Conservation (phyloP, 30 jellyfish, hydroid and myxozoan species). For the Mastigias papua region DNA sequence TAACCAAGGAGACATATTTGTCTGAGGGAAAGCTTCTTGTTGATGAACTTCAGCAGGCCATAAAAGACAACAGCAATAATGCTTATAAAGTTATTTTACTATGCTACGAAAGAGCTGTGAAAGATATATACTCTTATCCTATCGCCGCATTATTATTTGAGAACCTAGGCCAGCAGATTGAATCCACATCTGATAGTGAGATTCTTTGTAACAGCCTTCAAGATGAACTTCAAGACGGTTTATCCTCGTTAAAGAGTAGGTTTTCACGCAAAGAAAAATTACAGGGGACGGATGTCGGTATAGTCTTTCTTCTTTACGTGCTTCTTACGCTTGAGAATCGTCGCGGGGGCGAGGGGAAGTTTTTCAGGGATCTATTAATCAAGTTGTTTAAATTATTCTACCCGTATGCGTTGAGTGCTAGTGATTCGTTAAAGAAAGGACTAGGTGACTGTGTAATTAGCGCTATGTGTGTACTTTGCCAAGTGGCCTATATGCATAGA, state of each 20-base stretch:
- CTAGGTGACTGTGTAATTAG: conserved; percentile 26
- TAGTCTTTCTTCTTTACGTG: conserved; percentile 48
- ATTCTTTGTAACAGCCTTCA: conserved; percentile 46
- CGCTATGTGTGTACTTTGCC: conserved; percentile 41
- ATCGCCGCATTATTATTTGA: conserved; percentile 79
- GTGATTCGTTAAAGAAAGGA: conserved; percentile 4
- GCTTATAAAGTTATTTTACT: conserved; percentile 28
- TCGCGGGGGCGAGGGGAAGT: conserved; percentile 39
- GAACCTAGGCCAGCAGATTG: conserved; percentile 56
- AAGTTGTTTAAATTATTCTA: conserved; percentile 39
- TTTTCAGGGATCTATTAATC: conserved; percentile 44
- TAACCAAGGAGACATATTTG: conserved; percentile 11
- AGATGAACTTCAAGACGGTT: conserved; percentile 47
- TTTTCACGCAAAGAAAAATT: conserved; percentile 26
- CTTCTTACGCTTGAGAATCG: conserved; percentile 43
- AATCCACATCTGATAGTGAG: conserved; percentile 37
- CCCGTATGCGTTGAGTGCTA: conserved; percentile 26
- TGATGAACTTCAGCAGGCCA: conserved; percentile 17
- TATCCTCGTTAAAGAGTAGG: conserved; percentile 41
- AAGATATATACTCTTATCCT: conserved; percentile 53
- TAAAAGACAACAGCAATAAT: conserved; percentile 19
- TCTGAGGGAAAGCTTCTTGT: conserved; percentile 33
- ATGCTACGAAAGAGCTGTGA: conserved; percentile 66
- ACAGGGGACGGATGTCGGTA: conserved; percentile 64
- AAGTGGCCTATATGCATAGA: background rate